phyloP scores from a whole-genome alignment of 1,140 invertebrate genomes.

The Lysiphlebus fabarum region DNA sequence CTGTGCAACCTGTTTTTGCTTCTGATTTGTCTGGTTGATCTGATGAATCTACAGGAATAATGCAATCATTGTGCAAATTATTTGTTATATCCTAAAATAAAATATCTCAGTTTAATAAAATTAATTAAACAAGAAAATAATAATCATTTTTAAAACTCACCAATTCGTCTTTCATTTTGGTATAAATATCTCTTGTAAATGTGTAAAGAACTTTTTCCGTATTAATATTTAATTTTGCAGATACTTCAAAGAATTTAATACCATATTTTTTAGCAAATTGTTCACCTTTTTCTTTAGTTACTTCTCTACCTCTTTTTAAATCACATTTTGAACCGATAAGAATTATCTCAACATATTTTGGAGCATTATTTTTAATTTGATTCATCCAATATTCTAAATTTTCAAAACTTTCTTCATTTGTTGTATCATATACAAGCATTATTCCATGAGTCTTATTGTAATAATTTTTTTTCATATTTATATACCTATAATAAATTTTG shows the following conservation, averaged over 20 bases:
- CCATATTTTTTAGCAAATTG: slow-evolving; percentile 84
- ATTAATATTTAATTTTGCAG: slow-evolving; percentile 86
- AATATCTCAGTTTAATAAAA: too few species aligned
- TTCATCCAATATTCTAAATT: slow-evolving; percentile 99
- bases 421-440: slow-evolving; percentile 98
- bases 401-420: slow-evolving; percentile 97
- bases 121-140: neutral
- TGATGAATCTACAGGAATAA: too few species aligned
- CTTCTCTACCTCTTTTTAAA: slow-evolving; percentile 83
- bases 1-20: too few species aligned
- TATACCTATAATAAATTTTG: too few species aligned
- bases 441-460: slow-evolving; percentile 80
- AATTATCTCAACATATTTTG: slow-evolving; percentile 93
- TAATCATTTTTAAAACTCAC: slow-evolving; percentile 56
- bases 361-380: slow-evolving; percentile 96
- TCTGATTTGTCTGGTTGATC: too few species aligned
- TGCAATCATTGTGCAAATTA: too few species aligned
- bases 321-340: slow-evolving; percentile 94
- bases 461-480: too few species aligned
- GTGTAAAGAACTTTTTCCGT: slow-evolving; percentile 91
- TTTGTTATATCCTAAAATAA: too few species aligned
- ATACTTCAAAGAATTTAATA: slow-evolving; percentile 92
- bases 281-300: slow-evolving; percentile 68
- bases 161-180: slow-evolving; percentile 94
- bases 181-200: slow-evolving; percentile 89